Evolutionary conservation across 2,888 invertebrate genomes (phyloP), one percentile per base, ranked within the genome.

Genomic region (Teleiodes luculella): DNA sequence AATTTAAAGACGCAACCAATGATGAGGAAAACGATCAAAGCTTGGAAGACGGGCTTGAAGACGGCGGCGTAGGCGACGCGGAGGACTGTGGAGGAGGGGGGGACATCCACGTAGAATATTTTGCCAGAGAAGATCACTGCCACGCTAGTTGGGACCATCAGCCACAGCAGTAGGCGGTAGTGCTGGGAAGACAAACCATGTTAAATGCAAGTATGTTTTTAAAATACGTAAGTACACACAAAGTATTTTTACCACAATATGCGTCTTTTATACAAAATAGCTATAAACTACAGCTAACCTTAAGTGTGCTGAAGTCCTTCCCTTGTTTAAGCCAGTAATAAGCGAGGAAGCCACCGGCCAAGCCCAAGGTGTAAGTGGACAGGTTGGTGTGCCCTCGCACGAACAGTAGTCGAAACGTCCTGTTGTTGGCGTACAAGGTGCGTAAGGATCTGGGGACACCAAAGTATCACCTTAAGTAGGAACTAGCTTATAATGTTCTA

Each of bases 371-470:
- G 64, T 82, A 88, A 0, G 83, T 78, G 2, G 86, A 80, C 28
- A 88, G 64, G 63, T 90, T 90, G 7, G 85, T 83, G 65, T 90
- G 88, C 0, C 84, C 84, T 0, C 80, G 68, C n/a, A 72, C 67
- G 66, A 87, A 90, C 16, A 82, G 57, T 16, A 78, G 62, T 0
- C 76, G 78, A 66, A 86, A 90, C 0, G 86, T 87, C n/a, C 64
- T 57, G 43, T 85, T 76, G 0, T 55, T 47, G 0, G 66, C 67
- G 65, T 84, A 89, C 0, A 86, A 55, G 36, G 63, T 72, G 4
- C 87, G 80, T 51, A 73, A 80, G 0, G 73, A 57, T 58, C 88
- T 88, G 72, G 1, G 2, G 18, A 30, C 1, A 24, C 10, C n/a
- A 24, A 7, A 24, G 6, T n/a, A 43, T 43, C 7, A n/a, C n/a